Conservation (phyloP, 1,140 invertebrate species). For the Megalonaias nervosa region DNA sequence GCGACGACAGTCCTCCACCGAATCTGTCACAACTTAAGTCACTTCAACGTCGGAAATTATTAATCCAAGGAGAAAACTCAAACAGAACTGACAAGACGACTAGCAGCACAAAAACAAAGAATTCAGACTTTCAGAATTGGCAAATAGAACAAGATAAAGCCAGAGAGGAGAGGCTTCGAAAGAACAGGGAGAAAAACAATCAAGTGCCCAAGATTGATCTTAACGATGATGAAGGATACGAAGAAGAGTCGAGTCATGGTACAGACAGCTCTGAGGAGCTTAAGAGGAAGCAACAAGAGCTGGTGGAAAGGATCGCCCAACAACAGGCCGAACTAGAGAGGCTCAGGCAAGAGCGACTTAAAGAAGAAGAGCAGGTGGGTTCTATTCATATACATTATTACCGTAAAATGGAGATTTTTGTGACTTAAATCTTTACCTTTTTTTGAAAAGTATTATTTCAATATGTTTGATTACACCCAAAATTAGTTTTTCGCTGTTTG, state of each 20-base stretch:
- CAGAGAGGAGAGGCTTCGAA: background rate
- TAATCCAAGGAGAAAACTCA: constrained; percentile 9
- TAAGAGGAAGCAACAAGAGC: constrained; percentile 32
- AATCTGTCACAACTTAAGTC: constrained; percentile 11
- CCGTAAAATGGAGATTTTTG: background rate
- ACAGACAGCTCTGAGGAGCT: constrained; percentile 5
- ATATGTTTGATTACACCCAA: background rate
- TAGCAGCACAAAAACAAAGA: background rate
- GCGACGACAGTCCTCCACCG: constrained; percentile 25
- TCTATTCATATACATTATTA: background rate
- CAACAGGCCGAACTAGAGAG: constrained; percentile 28
- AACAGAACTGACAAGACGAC: background rate
- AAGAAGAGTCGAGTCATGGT: constrained; percentile 1
- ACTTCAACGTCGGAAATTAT: constrained; percentile 26
- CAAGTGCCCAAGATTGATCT: background rate
- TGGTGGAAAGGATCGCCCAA: constrained; percentile 24
- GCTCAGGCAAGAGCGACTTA: constrained; percentile 17
- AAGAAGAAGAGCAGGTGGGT: constrained; percentile 20
- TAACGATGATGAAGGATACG: constrained; percentile 21
- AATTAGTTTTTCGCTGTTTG: background rate
- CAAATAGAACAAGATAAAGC: constrained; percentile 57
- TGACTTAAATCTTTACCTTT: background rate
- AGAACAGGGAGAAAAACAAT: background rate
- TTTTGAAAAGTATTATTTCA: background rate
- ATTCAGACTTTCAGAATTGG: constrained; percentile 61